Evolutionary conservation across 2,888 invertebrate species (phyloP).

Genomic region (Leptopilina myrica): DNA sequence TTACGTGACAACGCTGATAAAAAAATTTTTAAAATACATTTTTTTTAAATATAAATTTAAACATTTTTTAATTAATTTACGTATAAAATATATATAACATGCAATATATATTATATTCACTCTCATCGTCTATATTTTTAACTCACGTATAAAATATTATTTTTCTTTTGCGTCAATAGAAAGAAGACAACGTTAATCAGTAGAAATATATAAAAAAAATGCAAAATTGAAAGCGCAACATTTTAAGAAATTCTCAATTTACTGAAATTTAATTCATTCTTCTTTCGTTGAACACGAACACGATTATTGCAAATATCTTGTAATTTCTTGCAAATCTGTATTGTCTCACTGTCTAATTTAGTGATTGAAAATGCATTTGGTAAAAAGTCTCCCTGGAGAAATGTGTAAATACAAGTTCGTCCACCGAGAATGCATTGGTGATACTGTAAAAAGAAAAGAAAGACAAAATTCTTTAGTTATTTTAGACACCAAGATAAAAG

Average conservation of each 20-base stretch:
- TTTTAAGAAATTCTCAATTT: constrained; percentile 14
- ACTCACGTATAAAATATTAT: too few species aligned
- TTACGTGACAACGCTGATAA: too few species aligned
- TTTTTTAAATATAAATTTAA: too few species aligned
- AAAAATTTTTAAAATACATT: too few species aligned
- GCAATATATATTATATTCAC: too few species aligned
- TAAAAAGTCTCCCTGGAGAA: neutral
- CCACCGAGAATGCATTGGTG: constrained; percentile 19
- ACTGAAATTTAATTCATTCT: neutral
- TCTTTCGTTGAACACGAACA: neutral
- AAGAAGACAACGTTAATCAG: too few species aligned
- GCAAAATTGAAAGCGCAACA: neutral
- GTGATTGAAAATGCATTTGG: neutral
- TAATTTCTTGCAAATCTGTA: neutral
- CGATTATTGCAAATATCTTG: neutral
- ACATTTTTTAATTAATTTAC: too few species aligned
- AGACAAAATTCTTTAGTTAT: too few species aligned
- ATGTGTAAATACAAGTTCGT: neutral
- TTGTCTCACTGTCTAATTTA: neutral
- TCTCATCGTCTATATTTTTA: too few species aligned
- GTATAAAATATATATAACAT: too few species aligned
- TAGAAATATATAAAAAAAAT: too few species aligned
- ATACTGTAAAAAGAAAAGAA: neutral
- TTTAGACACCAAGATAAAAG: neutral
- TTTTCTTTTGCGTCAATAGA: too few species aligned